Conservation (phyloP, 2,888 invertebrate genomes). For the Parascotia fuliginaria region DNA sequence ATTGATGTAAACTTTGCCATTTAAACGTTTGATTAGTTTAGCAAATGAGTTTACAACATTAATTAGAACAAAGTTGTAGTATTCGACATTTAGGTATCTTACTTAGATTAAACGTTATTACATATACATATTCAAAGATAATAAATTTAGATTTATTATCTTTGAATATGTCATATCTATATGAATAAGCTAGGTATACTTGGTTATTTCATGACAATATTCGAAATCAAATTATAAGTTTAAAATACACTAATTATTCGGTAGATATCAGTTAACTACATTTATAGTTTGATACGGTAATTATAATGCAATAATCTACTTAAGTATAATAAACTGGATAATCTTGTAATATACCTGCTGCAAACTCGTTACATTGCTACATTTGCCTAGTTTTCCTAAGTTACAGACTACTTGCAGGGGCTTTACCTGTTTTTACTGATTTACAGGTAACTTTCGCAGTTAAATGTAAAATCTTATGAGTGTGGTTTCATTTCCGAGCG, state of each 20-base stretch:
- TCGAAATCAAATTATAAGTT: no score
- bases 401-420: conserved; percentile 30
- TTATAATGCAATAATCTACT: neutral
- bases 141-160: no score
- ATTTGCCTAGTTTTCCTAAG: conserved; percentile 16
- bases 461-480: no score
- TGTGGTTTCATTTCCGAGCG: conserved; percentile 1
- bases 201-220: no score
- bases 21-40: neutral
- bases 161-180: no score
- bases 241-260: no score
- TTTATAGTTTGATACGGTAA: neutral
- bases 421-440: conserved; percentile 9
- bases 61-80: no score
- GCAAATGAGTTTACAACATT: neutral
- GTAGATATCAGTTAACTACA: neutral
- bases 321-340: conserved; percentile 9
- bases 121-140: no score
- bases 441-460: conserved; percentile 8
- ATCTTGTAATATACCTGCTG: conserved; percentile 26
- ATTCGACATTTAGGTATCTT: no score
- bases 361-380: conserved; percentile 16
- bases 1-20: neutral
- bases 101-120: no score
- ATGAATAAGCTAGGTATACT: no score